Base-by-base conservation (phyloP, 2,888 invertebrate genomes). In the Celastrina argiolus region DNA sequence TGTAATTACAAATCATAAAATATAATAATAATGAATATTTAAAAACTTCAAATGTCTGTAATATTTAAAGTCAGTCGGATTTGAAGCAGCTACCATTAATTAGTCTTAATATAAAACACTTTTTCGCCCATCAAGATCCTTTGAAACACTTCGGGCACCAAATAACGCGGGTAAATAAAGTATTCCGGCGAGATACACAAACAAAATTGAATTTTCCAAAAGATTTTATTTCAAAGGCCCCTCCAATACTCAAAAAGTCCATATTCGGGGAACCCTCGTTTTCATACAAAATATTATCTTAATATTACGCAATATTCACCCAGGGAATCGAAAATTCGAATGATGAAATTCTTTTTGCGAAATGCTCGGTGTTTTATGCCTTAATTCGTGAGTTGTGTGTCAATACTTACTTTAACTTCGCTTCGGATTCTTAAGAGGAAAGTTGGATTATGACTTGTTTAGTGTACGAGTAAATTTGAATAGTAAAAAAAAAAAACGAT, bases 211-310 rank as follows among this genome's bases (percentile, higher is more conserved):
- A 31, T 59, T 59, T 59, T 59, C 59, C 59, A 31, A 31, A 59
- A 59, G 59, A 59, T 59, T 59, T 59, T 59, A 59, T 59, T 59
- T 59, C 34, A 59, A 59, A 59, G 59, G 59, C 34, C 59, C 59
- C 59, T 31, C 18, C 59, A 34, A 59, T 59, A 59, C 59, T 59
- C 59, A 59, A 59, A 51, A 31, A 31, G 59, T 34, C 34, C 31
- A 59, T 59, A 31, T 34, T 58, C 2, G 31, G 58, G 31, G 16
- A 59, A 34, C 59, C 59, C 59, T 59, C 59, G 31, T 59, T 59
- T 59, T 59, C 59, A 34, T 59, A 34, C 31, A 34, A 59, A 59
- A 59, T 36, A 59, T 59, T 59, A 36, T 59, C 31, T 31, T 59
- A 59, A 59, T 51, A 51, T 51, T 51, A 12, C 51, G 51, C 12